phyloP scores from a whole-genome alignment of 2,113 vertebrate species.

The Cyanistes caeruleus region DNA sequence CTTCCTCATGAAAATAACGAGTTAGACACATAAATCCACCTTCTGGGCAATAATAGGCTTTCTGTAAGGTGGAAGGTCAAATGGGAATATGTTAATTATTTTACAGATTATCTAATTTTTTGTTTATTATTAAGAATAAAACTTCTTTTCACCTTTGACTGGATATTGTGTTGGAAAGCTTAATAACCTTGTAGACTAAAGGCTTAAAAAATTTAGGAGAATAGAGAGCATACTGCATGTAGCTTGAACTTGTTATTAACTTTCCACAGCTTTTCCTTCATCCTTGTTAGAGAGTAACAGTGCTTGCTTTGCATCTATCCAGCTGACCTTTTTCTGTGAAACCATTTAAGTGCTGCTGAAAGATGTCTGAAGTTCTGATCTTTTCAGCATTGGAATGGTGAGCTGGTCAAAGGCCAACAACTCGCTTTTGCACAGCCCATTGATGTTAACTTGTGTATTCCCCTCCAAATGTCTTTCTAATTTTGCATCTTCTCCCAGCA shows the following conservation, averaged over 20 bases:
- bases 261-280: not conserved
- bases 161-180: not conserved
- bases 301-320: not conserved
- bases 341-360: not conserved
- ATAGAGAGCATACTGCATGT: not conserved
- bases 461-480: not conserved
- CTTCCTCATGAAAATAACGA: not conserved
- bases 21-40: not conserved
- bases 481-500: not conserved
- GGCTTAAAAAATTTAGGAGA: not conserved
- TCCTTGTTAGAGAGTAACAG: not conserved
- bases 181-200: not conserved
- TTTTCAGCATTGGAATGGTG: not conserved
- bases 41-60: not conserved
- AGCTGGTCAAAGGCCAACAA: not conserved
- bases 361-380: not conserved
- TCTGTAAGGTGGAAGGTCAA: not conserved
- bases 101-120: not conserved
- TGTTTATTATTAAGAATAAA: not conserved
- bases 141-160: not conserved
- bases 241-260: not conserved
- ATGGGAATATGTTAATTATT: not conserved
- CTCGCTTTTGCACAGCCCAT: rapidly evolving
- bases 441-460: not conserved
- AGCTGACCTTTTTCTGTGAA: not conserved